Evolutionary conservation across 2,113 vertebrate species (phyloP).

Genomic region (Anarrhichthys ocellatus): DNA sequence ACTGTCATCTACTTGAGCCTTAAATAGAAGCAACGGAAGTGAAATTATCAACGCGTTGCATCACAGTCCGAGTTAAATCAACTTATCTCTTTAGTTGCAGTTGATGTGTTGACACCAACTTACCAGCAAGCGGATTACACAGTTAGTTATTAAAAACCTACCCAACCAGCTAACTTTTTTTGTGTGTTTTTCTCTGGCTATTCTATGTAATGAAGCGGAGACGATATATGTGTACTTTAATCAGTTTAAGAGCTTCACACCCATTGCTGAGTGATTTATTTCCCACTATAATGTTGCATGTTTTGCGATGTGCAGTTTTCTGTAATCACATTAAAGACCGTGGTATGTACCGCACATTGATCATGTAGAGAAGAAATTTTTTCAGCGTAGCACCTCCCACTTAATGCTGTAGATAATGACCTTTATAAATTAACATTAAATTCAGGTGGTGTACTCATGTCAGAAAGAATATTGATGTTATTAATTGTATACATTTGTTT

Average conservation of each 20-base stretch:
- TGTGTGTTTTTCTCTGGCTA: not conserved
- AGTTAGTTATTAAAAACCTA: constrained; percentile 1
- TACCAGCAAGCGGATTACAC: not conserved
- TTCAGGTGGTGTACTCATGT: not conserved
- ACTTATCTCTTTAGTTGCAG: not conserved
- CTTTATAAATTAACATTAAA: not conserved
- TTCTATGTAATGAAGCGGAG: not conserved
- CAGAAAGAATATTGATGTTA: not conserved
- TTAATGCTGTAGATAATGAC: constrained; percentile 13
- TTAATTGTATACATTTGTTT: not conserved
- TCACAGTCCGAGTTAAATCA: not conserved
- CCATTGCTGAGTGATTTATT: constrained; percentile 7
- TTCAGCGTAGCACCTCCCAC: not conserved
- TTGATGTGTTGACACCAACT: not conserved
- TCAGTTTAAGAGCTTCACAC: constrained; percentile 25
- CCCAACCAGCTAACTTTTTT: not conserved
- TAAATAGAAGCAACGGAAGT: not conserved
- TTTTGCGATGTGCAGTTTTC: constrained; percentile 20
- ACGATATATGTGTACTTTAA: constrained; percentile 26
- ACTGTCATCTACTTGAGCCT: not conserved
- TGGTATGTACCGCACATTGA: constrained; percentile 2
- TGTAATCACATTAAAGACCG: constrained; percentile 34
- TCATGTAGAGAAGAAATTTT: not conserved
- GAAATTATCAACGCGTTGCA: not conserved
- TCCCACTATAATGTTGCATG: not conserved